Conservation (phyloP, 2,888 invertebrate species). For the Leptinotarsa juncta region DNA sequence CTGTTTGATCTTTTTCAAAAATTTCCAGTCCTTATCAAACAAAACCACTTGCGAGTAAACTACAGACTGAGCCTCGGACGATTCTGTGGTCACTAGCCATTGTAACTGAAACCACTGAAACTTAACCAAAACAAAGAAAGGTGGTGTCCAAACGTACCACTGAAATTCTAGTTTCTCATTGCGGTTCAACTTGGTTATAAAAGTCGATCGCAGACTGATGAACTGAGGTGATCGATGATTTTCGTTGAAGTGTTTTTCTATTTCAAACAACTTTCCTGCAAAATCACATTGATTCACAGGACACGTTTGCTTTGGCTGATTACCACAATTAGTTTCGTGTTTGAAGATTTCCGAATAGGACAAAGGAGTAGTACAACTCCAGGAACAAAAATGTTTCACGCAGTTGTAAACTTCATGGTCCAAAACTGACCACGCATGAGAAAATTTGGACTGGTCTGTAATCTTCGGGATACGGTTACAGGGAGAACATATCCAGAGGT, state of each 20-base stretch:
- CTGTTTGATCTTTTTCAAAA: background rate
- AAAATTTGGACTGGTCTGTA: background rate
- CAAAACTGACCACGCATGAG: background rate
- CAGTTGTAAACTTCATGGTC: background rate
- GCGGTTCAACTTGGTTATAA: background rate
- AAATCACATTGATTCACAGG: background rate
- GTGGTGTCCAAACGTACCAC: constrained; percentile 4
- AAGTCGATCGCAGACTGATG: background rate
- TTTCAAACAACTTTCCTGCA: background rate
- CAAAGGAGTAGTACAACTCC: background rate
- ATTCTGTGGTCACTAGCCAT: background rate
- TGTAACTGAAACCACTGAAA: background rate
- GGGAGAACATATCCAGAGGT: background rate
- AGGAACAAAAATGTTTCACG: background rate
- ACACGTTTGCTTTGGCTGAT: background rate
- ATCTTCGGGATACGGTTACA: background rate
- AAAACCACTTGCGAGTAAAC: background rate
- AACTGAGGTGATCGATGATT: background rate
- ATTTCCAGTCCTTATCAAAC: background rate
- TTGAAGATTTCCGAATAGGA: background rate
- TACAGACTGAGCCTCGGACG: background rate
- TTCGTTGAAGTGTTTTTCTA: background rate
- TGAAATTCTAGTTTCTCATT: background rate
- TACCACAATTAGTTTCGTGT: background rate
- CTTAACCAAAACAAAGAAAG: constrained; percentile 1